Evolutionary conservation across 2,888 invertebrate species (phyloP).

Genomic region (Cryptus viduatorius): DNA sequence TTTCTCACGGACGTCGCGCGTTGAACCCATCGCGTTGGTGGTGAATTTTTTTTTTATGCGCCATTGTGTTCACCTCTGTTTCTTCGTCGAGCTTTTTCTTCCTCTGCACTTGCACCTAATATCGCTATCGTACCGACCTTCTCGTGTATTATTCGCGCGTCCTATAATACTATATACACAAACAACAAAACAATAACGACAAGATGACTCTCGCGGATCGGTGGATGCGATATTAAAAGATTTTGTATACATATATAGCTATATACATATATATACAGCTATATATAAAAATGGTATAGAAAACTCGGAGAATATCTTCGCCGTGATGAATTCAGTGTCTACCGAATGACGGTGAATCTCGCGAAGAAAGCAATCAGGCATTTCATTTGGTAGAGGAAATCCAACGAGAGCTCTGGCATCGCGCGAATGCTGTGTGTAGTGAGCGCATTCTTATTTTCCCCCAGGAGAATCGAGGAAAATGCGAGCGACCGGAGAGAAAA

Average conservation of each 20-base stretch:
- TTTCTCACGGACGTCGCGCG: constrained; percentile 48
- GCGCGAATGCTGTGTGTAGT: constrained; percentile 9
- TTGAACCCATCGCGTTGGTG: constrained; percentile 50
- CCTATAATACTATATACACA: neutral
- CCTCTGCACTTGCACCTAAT: constrained; percentile 33
- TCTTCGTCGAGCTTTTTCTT: constrained; percentile 17
- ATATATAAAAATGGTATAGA: neutral
- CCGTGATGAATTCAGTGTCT: constrained; percentile 11
- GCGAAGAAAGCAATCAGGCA: constrained; percentile 66
- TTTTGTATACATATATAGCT: neutral
- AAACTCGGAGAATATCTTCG: neutral
- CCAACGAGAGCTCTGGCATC: constrained; percentile 31
- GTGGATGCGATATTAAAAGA: constrained; percentile 31
- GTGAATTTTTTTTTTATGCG: constrained; percentile 19
- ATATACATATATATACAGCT: neutral
- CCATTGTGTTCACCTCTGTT: neutral
- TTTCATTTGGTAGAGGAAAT: constrained; percentile 60
- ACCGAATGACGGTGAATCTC: constrained; percentile 37
- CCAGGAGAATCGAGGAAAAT: constrained; percentile 47
- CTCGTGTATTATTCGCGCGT: constrained; percentile 25
- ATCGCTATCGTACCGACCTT: constrained; percentile 44
- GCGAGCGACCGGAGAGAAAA: constrained; percentile 40
- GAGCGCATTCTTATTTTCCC: constrained; percentile 51
- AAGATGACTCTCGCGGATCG: neutral
- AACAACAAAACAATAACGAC: neutral